Conservation (phyloP, 1,140 invertebrate species). For the Pogonus chalceus region DNA sequence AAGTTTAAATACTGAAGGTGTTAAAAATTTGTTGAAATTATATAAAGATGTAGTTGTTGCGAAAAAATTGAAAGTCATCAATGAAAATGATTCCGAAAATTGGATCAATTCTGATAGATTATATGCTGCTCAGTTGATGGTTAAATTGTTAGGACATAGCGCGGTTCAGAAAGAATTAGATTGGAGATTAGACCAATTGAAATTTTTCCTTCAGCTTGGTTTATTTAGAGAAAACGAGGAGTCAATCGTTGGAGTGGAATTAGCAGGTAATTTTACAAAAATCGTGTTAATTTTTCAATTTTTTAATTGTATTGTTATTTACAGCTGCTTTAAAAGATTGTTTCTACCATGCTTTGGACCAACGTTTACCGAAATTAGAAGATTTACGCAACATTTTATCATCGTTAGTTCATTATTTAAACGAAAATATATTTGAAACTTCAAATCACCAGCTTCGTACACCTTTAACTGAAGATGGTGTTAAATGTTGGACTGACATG, state of each 20-base stretch:
- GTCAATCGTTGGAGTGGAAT: slow-evolving; percentile 43
- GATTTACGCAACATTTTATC: slow-evolving; percentile 45
- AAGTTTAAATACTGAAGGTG: slow-evolving; percentile 45
- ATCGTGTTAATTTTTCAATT: background rate
- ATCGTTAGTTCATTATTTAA: slow-evolving; percentile 43
- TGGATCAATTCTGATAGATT: slow-evolving; percentile 58
- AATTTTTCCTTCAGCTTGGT: slow-evolving; percentile 51
- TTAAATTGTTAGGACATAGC: slow-evolving; percentile 52
- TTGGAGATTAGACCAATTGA: slow-evolving; percentile 54
- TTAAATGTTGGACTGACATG: slow-evolving; percentile 50
- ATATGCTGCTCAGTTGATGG: slow-evolving; percentile 52
- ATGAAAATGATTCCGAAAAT: slow-evolving; percentile 37
- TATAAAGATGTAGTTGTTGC: slow-evolving; percentile 47
- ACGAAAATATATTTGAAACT: slow-evolving; percentile 37
- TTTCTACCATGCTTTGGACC: slow-evolving; percentile 54
- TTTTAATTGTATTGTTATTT: background rate
- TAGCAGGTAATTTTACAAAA: slow-evolving; percentile 39
- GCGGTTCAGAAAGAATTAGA: slow-evolving; percentile 44
- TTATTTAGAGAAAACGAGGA: slow-evolving; percentile 46
- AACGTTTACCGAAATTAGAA: slow-evolving; percentile 49
- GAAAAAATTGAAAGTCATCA: slow-evolving; percentile 35
- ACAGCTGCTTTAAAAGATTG: slow-evolving; percentile 37
- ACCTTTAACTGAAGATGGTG: slow-evolving; percentile 42
- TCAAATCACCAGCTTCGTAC: slow-evolving; percentile 34
- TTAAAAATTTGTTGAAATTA: slow-evolving; percentile 48